Conservation (phyloP, 2,888 invertebrate species). For the Allolobophora icterica region DNA sequence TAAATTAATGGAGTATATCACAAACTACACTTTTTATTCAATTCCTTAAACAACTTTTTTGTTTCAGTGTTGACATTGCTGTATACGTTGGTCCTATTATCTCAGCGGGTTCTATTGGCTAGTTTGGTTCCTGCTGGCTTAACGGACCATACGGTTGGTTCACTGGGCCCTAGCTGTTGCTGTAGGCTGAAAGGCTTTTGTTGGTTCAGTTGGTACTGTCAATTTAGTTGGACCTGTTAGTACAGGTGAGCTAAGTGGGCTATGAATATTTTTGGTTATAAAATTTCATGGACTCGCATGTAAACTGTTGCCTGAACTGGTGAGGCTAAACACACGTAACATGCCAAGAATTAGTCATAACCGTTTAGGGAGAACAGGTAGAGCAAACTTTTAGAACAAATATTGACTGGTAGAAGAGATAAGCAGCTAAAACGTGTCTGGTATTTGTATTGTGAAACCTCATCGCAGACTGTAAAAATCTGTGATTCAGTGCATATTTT, state of each 20-base stretch:
- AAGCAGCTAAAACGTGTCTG: background rate
- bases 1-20: background rate
- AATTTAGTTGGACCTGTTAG: background rate
- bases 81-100: too few relatives aligned
- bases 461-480: background rate
- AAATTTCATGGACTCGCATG: background rate
- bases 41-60: too few relatives aligned
- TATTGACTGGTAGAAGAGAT: background rate
- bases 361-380: background rate
- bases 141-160: background rate
- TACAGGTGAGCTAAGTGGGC: background rate
- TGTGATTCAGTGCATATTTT: too few relatives aligned
- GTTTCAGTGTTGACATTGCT: background rate
- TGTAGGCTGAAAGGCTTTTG: too few relatives aligned
- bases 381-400: background rate
- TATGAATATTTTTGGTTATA: constrained; percentile 8
- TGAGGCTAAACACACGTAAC: too few relatives aligned
- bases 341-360: background rate
- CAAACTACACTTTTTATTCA: background rate
- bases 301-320: too few relatives aligned
- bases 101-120: too few relatives aligned
- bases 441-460: background rate
- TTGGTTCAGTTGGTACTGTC: too few relatives aligned
- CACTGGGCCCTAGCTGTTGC: background rate
- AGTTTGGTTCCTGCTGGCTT: background rate